Base-by-base conservation (phyloP, 2,113 vertebrate species). In the Pedionomus torquatus region DNA sequence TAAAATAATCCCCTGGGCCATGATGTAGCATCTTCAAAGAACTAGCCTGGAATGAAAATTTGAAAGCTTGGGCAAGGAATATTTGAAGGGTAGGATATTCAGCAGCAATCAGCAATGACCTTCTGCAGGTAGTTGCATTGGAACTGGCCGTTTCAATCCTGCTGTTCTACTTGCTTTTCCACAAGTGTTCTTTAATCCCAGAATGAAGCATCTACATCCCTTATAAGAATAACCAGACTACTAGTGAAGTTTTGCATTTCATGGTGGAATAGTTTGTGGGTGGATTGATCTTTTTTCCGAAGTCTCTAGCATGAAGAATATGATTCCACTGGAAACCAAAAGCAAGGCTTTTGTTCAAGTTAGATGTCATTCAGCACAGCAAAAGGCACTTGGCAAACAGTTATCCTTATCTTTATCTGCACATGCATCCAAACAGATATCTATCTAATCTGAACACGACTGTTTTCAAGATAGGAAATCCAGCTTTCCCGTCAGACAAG, bases 1-100 rank as follows among this genome's bases (percentile, higher is more conserved):
- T 78, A 89, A 97, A 96, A 86, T 51, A 95, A 91, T 87, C 77
- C 77, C 77, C 33, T 48, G 46, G 17, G 72, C 33, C 60, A 75
- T 17, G 68, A 75, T 1, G 4, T 8, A 94, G 26, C 51, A 89
- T 63, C 87, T 92, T 77, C 85, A 92, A 92, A 96, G 64, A 92
- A 87, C 7, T 48, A 89, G 64, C 9, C 17, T 60, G 43, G 83
- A 95, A 90, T 54, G 31, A 95, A 78, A 90, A 95, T 87, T 48
- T 89, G 61, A 90, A 95, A 83, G 24, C 11, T 48, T 72, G 35
- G 39, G 37, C 41, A 85, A 77, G 35, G 48, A 87, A 64, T 78
- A 81, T 71, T 77, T 71, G 66, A 84, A 81, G 7, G 15, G 46
- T 35, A 79, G 39, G 25, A 63, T 78, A 60, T n/a, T 70, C 33